These are phyloP conservation scores for Syngnathus acus DNA, from an alignment of 2,797 vertebrate species.

Conservation along the genomic window DNA sequence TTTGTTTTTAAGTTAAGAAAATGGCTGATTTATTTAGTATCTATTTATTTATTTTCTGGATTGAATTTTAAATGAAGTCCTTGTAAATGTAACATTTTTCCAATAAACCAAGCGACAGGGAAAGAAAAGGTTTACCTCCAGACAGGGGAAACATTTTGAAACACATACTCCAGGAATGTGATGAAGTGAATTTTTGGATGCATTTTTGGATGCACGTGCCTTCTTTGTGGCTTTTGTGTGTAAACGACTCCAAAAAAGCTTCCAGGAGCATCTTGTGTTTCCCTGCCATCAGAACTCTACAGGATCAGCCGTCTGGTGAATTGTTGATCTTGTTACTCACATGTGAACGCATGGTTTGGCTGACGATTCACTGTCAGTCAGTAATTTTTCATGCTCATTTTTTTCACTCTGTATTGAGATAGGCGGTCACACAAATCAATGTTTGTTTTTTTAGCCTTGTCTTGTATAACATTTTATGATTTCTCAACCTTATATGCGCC, in stretches of 20 bases:
- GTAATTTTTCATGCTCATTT: neutral
- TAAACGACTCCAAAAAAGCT: neutral
- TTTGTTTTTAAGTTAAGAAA: too few relatives aligned
- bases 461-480: neutral
- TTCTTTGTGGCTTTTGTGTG: neutral
- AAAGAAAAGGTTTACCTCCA: neutral
- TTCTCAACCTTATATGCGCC: slow-evolving; percentile 24
- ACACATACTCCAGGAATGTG: neutral
- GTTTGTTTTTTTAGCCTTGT: neutral
- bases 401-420: too few relatives aligned
- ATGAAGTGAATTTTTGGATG: neutral
- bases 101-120: neutral
- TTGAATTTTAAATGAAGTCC: neutral
- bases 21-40: neutral
- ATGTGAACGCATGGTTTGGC: neutral
- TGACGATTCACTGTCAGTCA: neutral
- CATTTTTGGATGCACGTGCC: neutral
- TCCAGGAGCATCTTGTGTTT: neutral
- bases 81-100: neutral
- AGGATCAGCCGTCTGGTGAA: neutral
- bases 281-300: neutral
- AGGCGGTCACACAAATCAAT: neutral
- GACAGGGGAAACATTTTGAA: neutral
- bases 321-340: slow-evolving; percentile 5
- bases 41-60: neutral